Evolutionary conservation across 2,888 invertebrate species (phyloP).

Genomic region (Tubulanus polymorphus): DNA sequence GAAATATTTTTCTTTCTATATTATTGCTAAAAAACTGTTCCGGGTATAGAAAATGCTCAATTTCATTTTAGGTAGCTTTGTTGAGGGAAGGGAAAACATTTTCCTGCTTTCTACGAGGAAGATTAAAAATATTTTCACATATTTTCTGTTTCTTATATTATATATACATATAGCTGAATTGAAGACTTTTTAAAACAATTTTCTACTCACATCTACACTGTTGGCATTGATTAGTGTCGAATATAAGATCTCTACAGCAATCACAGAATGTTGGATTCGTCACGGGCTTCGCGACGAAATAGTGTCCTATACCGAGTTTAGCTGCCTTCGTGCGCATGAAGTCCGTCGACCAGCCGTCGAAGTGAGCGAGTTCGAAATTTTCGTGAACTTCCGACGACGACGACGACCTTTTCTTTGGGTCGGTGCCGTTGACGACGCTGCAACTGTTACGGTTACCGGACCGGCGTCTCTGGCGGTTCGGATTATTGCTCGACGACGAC

Average conservation of each 20-base stretch:
- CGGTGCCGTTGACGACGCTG: not conserved
- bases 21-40: too few relatives aligned
- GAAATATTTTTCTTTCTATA: too few relatives aligned
- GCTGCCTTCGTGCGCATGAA: not conserved
- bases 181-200: too few relatives aligned
- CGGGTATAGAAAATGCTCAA: too few relatives aligned
- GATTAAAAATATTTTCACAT: too few relatives aligned
- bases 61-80: too few relatives aligned
- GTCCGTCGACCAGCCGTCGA: conserved; percentile 21
- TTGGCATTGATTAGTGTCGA: conserved; percentile 55
- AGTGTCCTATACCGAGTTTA: conserved; percentile 28
- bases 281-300: conserved; percentile 34
- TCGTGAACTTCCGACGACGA: conserved; percentile 13
- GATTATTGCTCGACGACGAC: too few relatives aligned
- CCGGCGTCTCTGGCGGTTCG: not conserved
- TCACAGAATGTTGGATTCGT: conserved; percentile 57
- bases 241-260: conserved; percentile 57
- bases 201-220: conserved; percentile 54
- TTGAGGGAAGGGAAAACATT: too few relatives aligned
- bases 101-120: too few relatives aligned
- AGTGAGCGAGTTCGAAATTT: conserved; percentile 40
- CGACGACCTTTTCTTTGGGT: not conserved
- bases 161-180: too few relatives aligned
- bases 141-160: too few relatives aligned
- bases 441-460: not conserved